Evolutionary conservation across 2,797 vertebrate genomes (phyloP), one percentile per base, ranked within the genome.

Genomic region (Danio tinwini): DNA sequence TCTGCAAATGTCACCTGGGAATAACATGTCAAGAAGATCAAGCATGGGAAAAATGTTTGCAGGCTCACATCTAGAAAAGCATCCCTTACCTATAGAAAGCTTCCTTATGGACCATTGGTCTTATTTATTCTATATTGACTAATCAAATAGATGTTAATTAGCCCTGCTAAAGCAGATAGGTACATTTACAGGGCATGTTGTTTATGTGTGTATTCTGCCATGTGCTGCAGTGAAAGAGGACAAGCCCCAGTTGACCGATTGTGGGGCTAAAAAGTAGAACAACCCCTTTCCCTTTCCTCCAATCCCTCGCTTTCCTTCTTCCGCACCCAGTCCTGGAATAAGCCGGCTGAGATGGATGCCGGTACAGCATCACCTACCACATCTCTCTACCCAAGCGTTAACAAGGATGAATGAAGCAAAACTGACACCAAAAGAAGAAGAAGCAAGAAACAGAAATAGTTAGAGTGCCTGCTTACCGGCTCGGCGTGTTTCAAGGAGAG

Each of bases 191-290:
- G 16, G 39, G 21, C 64, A 75, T 77, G 59, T 69, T 49, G 62
- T 58, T 61, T 55, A 16, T 56, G 52, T 59, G 62, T 62, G 59
- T 77, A 44, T 77, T 56, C 65, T 76, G 79, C 81, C 87, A 83
- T 77, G 79, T 90, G 88, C 89, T 90, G 91, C 90, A 88, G 91
- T 88, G 87, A 89, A 90, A 86, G 79, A 90, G 88, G 87, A 91
- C 84, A 42, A 91, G 86, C 86, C 89, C 84, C 84, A 81, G 86
- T 81, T 88, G 88, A 90, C 86, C 72, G 84, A 70, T 81, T 85
- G 70, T 68, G 74, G 47, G 10, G 81, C 53, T 76, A 59, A 62
- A 84, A 85, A 82, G 71, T 82, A 84, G 77, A 83, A 80, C 85
- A 80, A 80, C 39, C 65, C 56, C 76, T 68, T 53, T 72, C 42